Conservation (phyloP, 2,888 invertebrate species). For the Nymphalis polychloros region DNA sequence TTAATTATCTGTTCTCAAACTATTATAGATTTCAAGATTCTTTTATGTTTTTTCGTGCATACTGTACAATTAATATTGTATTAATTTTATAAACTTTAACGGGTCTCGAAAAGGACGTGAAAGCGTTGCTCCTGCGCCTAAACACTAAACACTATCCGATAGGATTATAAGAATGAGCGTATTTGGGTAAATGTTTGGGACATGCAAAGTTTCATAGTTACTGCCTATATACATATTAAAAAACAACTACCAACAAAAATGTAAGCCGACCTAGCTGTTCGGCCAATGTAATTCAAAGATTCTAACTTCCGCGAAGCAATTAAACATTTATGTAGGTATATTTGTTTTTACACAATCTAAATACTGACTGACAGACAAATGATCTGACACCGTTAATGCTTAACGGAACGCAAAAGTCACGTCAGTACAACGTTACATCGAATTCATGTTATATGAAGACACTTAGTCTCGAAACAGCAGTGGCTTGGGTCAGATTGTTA, state of each 20-base stretch:
- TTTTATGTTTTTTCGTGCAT: too few relatives aligned
- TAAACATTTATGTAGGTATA: conserved; percentile 8
- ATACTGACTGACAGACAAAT: conserved; percentile 26
- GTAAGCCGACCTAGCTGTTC: not conserved
- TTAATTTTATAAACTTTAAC: too few relatives aligned
- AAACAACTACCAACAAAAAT: not conserved
- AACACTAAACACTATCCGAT: too few relatives aligned
- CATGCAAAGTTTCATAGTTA: too few relatives aligned
- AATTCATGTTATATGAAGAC: conserved; percentile 39
- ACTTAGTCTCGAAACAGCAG: conserved; percentile 36
- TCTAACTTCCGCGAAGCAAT: conserved; percentile 1
- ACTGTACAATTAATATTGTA: too few relatives aligned
- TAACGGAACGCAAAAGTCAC: conserved; percentile 41
- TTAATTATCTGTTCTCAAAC: too few relatives aligned
- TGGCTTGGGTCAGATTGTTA: conserved; percentile 38
- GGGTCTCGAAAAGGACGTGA: too few relatives aligned
- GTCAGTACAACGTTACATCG: conserved; percentile 36
- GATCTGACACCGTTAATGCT: conserved; percentile 44
- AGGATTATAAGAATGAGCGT: too few relatives aligned
- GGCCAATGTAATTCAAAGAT: not conserved
- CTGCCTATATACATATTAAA: too few relatives aligned
- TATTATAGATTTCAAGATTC: too few relatives aligned
- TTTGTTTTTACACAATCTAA: conserved; percentile 22
- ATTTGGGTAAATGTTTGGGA: too few relatives aligned
- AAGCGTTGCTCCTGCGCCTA: too few relatives aligned